Evolutionary conservation across 1,140 invertebrate genomes (phyloP).

Genomic region (Tetramorium simillimum): DNA sequence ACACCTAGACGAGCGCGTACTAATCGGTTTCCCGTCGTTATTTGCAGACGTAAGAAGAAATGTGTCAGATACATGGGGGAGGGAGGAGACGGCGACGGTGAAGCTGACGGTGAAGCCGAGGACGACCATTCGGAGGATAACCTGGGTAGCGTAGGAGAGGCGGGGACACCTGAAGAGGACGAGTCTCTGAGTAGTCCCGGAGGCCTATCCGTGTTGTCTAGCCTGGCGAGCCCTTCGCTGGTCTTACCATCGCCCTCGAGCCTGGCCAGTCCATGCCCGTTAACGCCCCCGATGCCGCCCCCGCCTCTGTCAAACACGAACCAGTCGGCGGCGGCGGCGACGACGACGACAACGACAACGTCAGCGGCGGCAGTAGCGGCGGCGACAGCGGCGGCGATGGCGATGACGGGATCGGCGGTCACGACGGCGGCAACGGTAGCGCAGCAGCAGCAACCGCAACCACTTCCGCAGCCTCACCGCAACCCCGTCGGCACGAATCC

Average conservation of each 20-base stretch:
- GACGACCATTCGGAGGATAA: slow-evolving; percentile 93
- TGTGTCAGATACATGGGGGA: slow-evolving; percentile 97
- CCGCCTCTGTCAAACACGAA: slow-evolving; percentile 79
- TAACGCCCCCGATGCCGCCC: slow-evolving; percentile 84
- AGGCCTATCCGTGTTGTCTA: slow-evolving; percentile 91
- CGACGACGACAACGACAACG: slow-evolving; percentile 9
- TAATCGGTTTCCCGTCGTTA: slow-evolving; percentile 59
- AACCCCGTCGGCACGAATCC: slow-evolving; percentile 96
- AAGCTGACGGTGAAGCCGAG: slow-evolving; percentile 87
- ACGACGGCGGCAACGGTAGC: slow-evolving; percentile 34
- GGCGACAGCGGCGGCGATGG: slow-evolving; percentile 46
- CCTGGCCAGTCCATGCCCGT: slow-evolving; percentile 88
- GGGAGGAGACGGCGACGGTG: slow-evolving; percentile 89
- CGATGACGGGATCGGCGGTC: not conserved
- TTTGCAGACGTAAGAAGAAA: slow-evolving; percentile 98
- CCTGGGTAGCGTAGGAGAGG: slow-evolving; percentile 91
- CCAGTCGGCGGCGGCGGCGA: slow-evolving; percentile 62
- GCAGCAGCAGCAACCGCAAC: slow-evolving; percentile 58
- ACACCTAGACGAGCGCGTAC: not conserved
- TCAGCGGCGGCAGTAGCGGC: slow-evolving; percentile 31
- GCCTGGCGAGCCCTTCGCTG: slow-evolving; percentile 91
- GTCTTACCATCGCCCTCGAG: slow-evolving; percentile 89
- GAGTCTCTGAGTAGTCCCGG: slow-evolving; percentile 92
- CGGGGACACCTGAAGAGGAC: slow-evolving; percentile 89
- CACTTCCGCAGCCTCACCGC: slow-evolving; percentile 86